Evolutionary conservation across 2,797 vertebrate genomes (phyloP).

Genomic region (Hippocampus kuda): DNA sequence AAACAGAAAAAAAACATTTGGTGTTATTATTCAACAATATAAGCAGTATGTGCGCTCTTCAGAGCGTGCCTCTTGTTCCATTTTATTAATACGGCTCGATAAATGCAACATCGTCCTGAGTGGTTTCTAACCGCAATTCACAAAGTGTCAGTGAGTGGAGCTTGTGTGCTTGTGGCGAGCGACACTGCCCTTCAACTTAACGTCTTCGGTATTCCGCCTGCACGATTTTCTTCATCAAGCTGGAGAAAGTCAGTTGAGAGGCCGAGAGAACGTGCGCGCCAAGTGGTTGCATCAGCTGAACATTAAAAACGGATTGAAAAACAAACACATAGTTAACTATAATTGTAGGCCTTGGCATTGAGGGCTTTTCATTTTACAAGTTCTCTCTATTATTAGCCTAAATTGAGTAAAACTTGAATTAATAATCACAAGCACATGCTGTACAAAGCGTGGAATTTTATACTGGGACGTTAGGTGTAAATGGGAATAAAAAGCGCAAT

Average conservation of each 20-base stretch:
- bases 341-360: constrained; percentile 58
- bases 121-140: not conserved
- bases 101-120: not conserved
- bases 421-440: constrained; percentile 68
- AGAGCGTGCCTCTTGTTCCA: not conserved
- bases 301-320: constrained; percentile 58
- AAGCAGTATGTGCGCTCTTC: not conserved
- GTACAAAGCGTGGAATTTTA: constrained; percentile 46
- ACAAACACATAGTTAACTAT: constrained; percentile 71
- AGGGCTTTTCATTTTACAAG: constrained; percentile 51
- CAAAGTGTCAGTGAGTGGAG: not conserved
- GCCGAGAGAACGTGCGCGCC: constrained; percentile 31
- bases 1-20: not conserved
- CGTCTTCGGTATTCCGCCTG: not conserved
- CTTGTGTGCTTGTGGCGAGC: not conserved
- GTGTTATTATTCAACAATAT: not conserved
- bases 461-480: constrained; percentile 51
- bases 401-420: constrained; percentile 61
- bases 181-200: constrained; percentile 6
- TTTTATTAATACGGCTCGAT: not conserved
- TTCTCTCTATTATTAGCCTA: constrained; percentile 51
- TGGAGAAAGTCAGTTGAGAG: constrained; percentile 18
- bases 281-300: constrained; percentile 54
- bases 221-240: constrained; percentile 22
- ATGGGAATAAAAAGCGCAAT: constrained; percentile 46